phyloP scores from a whole-genome alignment of 2,797 vertebrate species.

The Gallinago nigripennis region DNA sequence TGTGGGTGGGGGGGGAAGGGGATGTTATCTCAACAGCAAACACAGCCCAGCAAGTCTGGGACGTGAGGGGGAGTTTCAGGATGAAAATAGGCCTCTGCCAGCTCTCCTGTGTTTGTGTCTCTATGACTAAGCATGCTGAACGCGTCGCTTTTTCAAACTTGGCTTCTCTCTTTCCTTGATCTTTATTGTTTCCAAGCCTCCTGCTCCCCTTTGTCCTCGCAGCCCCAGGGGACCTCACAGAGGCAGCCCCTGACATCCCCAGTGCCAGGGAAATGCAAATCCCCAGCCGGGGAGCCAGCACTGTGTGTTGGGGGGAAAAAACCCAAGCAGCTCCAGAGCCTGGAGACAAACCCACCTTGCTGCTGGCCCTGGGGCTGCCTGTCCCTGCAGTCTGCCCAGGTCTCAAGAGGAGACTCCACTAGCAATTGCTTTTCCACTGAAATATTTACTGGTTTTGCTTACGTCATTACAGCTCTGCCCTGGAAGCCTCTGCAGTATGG shows the following conservation, averaged over 20 bases:
- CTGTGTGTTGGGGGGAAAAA: background rate
- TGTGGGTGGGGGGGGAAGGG: conserved; percentile 50
- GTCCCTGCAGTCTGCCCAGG: background rate
- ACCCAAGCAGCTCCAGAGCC: background rate
- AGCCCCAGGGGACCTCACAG: background rate
- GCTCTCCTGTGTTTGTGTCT: background rate
- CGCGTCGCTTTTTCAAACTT: background rate
- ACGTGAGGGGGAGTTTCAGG: conserved; percentile 43
- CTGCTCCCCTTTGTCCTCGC: conserved; percentile 31
- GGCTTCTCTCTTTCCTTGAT: background rate
- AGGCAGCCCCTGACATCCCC: conserved; percentile 1
- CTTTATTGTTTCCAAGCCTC: conserved; percentile 10
- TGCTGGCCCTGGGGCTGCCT: background rate
- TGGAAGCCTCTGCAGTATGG: rapidly evolving
- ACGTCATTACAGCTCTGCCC: background rate
- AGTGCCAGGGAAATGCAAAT: conserved; percentile 8
- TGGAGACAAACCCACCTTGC: background rate
- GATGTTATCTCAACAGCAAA: conserved; percentile 50
- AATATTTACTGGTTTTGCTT: background rate
- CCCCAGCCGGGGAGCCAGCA: background rate
- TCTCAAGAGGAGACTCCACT: background rate
- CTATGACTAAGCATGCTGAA: conserved; percentile 31
- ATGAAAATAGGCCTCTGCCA: conserved; percentile 69
- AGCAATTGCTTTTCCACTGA: background rate
- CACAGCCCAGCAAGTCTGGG: conserved; percentile 38